Conservation (phyloP, 2,797 vertebrate species). For the Bradypodion ventrale region DNA sequence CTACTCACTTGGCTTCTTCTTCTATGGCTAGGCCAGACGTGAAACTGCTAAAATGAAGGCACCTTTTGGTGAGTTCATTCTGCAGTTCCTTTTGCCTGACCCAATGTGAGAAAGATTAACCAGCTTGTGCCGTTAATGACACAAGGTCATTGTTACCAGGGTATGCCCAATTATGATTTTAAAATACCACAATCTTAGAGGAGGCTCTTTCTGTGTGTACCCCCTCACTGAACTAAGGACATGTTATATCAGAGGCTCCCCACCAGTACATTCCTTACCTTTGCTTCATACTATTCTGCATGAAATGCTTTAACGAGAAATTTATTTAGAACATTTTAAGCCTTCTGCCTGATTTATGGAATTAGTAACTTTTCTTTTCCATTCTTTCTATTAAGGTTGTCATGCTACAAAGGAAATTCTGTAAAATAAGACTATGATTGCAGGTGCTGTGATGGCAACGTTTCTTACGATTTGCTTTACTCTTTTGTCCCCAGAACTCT, state of each 20-base stretch:
- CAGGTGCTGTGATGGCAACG: neutral
- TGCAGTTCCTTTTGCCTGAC: too few relatives aligned
- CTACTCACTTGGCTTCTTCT: neutral
- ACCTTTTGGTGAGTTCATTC: too few relatives aligned
- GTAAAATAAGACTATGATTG: neutral
- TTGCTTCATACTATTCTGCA: neutral
- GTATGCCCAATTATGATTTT: too few relatives aligned
- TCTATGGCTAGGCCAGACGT: too few relatives aligned
- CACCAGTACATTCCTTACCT: neutral
- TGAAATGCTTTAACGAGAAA: neutral
- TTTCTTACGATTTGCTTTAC: accelerated
- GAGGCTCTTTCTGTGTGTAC: too few relatives aligned
- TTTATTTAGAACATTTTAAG: neutral
- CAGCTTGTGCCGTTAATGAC: too few relatives aligned
- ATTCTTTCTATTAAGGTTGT: neutral
- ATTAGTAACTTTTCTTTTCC: neutral
- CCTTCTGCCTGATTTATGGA: neutral
- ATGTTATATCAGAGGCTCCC: neutral
- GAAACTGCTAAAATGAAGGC: too few relatives aligned
- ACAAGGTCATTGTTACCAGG: too few relatives aligned
- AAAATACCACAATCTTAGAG: too few relatives aligned
- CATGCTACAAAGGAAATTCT: neutral
- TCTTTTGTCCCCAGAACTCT: constrained; percentile 80
- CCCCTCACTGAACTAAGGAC: neutral
- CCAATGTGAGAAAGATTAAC: too few relatives aligned